Percentiles rank a stretch among this genome's conserved stretches.
These are phyloP conservation scores for Artibeus lituratus DNA, from an alignment of 2,797 vertebrate genomes.

Conservation along the genomic window DNA sequence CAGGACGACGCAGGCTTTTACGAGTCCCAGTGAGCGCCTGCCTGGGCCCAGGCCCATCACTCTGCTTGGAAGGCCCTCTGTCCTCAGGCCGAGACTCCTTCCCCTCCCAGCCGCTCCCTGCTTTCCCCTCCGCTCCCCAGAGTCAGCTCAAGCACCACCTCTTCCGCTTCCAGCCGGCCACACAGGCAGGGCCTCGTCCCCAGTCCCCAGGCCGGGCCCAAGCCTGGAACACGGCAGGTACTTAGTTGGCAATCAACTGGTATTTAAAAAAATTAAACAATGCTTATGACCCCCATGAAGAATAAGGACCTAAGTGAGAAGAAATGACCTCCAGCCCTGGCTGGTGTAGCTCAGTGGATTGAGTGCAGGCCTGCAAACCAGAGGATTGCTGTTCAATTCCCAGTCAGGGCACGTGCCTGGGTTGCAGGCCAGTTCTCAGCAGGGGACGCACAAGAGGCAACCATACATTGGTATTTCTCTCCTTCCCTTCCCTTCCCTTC, in stretches of 20 bases:
- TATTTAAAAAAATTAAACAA: not conserved
- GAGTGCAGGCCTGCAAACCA: too few relatives aligned
- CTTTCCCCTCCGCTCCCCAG: too few relatives aligned
- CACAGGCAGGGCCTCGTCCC: too few relatives aligned
- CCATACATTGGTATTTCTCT: too few relatives aligned
- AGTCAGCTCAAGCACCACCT: not conserved
- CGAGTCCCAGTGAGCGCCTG: not conserved
- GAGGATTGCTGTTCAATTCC: too few relatives aligned
- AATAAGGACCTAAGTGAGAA: not conserved
- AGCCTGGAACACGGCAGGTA: not conserved
- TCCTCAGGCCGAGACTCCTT: not conserved
- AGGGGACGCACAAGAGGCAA: too few relatives aligned
- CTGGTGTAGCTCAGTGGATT: too few relatives aligned
- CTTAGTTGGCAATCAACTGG: not conserved
- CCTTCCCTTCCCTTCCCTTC: too few relatives aligned
- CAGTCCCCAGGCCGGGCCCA: not conserved
- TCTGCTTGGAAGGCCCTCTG: not conserved
- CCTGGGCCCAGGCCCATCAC: not conserved
- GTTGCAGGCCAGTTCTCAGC: too few relatives aligned
- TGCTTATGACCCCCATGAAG: not conserved
- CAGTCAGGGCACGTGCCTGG: too few relatives aligned
- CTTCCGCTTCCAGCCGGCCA: not conserved
- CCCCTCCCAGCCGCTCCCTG: too few relatives aligned
- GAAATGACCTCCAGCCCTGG: not conserved
- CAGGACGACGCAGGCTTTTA: not conserved